Conservation (phyloP, 2,888 invertebrate species). For the Chaetogeoica ovagalla region DNA sequence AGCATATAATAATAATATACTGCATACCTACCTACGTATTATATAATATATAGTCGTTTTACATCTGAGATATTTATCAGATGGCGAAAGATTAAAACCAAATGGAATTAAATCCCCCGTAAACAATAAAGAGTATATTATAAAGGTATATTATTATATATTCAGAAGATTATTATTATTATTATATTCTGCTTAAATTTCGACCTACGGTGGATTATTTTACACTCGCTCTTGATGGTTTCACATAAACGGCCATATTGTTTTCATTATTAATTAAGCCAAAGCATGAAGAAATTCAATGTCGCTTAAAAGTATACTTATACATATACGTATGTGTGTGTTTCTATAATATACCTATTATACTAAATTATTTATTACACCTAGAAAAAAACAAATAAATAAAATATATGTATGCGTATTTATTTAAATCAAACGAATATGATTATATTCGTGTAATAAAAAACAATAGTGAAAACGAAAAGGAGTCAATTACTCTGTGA, state of each 20-base stretch:
- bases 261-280: conserved; percentile 28
- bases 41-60: not conserved
- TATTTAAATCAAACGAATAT: too few relatives aligned
- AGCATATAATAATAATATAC: too few relatives aligned
- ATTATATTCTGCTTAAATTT: conserved; percentile 20
- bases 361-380: too few relatives aligned
- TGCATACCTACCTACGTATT: too few relatives aligned
- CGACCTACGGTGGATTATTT: not conserved
- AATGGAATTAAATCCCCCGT: conserved; percentile 31
- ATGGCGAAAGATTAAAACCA: conserved; percentile 15
- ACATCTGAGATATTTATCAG: conserved; percentile 25
- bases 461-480: too few relatives aligned
- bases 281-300: not conserved
- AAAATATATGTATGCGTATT: too few relatives aligned
- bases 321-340: not conserved
- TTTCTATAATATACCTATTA: too few relatives aligned
- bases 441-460: too few relatives aligned
- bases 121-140: not conserved
- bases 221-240: not conserved
- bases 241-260: conserved; percentile 1
- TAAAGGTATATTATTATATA: not conserved
- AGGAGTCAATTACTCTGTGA: too few relatives aligned
- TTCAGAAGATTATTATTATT: conserved; percentile 9
- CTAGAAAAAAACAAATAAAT: too few relatives aligned
- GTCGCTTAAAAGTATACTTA: not conserved